Evolutionary conservation across 2,113 vertebrate species (phyloP).

Genomic region (Bettongia penicillata): DNA sequence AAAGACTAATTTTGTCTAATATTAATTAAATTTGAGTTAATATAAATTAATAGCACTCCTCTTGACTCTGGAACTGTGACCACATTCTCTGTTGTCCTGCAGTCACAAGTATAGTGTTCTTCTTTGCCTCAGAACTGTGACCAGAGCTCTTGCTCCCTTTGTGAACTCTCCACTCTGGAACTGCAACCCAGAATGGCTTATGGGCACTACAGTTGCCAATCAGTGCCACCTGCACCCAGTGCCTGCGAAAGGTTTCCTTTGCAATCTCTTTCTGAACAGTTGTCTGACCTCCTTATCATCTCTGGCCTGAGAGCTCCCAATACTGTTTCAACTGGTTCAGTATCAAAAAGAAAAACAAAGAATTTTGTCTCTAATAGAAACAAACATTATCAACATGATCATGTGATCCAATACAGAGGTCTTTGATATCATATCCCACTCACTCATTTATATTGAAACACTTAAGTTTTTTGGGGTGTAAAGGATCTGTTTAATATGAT

Average conservation of each 20-base stretch:
- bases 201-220: neutral
- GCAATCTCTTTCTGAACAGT: neutral
- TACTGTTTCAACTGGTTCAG: neutral
- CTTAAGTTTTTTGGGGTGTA: neutral
- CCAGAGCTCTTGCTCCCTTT: neutral
- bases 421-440: neutral
- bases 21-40: neutral
- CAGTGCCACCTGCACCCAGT: neutral
- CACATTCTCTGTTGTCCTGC: too few relatives aligned
- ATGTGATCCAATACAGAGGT: neutral
- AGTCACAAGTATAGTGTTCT: neutral
- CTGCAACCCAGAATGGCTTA: neutral
- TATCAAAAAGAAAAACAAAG: neutral
- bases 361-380: neutral
- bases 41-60: neutral
- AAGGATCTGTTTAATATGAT: neutral
- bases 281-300: neutral
- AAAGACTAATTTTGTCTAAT: neutral
- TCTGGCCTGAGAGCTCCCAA: neutral
- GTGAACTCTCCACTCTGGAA: neutral
- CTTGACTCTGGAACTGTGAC: too few relatives aligned
- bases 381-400: neutral
- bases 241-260: neutral
- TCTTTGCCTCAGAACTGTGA: neutral
- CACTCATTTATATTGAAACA: neutral